Evolutionary conservation across 2,113 vertebrate genomes (phyloP), one percentile per base, ranked within the genome.

Genomic region (Centrocercus urophasianus): DNA sequence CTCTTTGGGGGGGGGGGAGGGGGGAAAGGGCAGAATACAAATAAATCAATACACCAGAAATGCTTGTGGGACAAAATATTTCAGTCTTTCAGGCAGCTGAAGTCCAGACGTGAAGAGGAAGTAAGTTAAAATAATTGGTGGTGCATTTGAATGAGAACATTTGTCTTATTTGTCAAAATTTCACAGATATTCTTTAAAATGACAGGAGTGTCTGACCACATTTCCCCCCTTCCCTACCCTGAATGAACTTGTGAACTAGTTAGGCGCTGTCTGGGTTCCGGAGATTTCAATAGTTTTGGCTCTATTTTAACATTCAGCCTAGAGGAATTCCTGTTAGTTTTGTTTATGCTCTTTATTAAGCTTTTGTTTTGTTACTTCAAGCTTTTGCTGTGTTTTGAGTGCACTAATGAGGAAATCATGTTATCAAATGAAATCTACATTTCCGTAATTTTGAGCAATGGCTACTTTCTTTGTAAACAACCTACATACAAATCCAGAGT

Each of bases 101-200:
- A 95, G 73, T 80, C 84, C 91, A 96, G 93, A 94, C 94, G 54
- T 88, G 74, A 43, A 94, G 76, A 81, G 97, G 97, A 97, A 97
- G 95, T 92, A 77, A 96, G 86, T 95, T 96, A 92, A 92, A 97
- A 86, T 96, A 97, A 86, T 78, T 96, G 81, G 63, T 95, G 59
- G 71, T 94, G 22, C 60, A 65, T 97, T 97, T 97, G 97, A 97
- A 97, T 97, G 95, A 96, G 96, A 96, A 95, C 96, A 96, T 96
- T 95, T 43, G 96, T 97, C 96, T 97, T 96, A 75, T 90, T 93
- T 95, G 93, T 95, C 95, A 96, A 93, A 95, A 87, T 48, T 91
- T 74, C 75, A 67, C 70, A 88, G 93, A 96, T 96, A 95, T 90
- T 95, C 96, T 97, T 97, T 86, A 97, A 96, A 80, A 77, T 64